Conservation (phyloP, 2,888 invertebrate genomes). For the Pristionchus exspectatus region DNA sequence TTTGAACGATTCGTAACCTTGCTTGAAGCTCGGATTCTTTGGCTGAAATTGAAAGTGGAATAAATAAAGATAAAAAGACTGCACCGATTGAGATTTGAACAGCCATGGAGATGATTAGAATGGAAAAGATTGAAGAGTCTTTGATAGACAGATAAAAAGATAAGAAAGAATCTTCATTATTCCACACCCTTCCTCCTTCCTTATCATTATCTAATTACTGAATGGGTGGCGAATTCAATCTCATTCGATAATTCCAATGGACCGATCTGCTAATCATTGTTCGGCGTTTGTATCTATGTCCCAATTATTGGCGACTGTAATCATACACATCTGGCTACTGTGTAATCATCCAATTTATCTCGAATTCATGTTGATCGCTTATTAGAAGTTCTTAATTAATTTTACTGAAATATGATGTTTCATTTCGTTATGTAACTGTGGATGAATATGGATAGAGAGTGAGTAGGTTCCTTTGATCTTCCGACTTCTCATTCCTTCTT, state of each 20-base stretch:
- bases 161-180: background rate
- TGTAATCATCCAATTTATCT: no score
- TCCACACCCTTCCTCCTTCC: conserved; percentile 4
- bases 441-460: background rate
- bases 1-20: conserved; percentile 64
- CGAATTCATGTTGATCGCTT: background rate
- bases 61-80: background rate
- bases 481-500: conserved; percentile 7
- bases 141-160: conserved; percentile 19
- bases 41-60: background rate
- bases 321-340: no score
- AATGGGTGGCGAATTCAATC: conserved; percentile 13
- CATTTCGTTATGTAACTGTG: background rate
- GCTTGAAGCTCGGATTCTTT: conserved; percentile 67
- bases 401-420: background rate
- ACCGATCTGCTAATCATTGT: no score
- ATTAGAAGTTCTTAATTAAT: background rate
- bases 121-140: background rate
- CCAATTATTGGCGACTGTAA: no score
- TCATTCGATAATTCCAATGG: background rate
- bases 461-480: conserved; percentile 41
- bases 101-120: conserved; percentile 13
- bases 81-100: conserved; percentile 24
- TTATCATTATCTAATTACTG: conserved; percentile 11
- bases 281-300: no score